A percentile compares a stretch with the other conserved stretches of the same genome.
phyloP scores from a whole-genome alignment of 2,888 invertebrate genomes.

The Mesoligia furuncula region DNA sequence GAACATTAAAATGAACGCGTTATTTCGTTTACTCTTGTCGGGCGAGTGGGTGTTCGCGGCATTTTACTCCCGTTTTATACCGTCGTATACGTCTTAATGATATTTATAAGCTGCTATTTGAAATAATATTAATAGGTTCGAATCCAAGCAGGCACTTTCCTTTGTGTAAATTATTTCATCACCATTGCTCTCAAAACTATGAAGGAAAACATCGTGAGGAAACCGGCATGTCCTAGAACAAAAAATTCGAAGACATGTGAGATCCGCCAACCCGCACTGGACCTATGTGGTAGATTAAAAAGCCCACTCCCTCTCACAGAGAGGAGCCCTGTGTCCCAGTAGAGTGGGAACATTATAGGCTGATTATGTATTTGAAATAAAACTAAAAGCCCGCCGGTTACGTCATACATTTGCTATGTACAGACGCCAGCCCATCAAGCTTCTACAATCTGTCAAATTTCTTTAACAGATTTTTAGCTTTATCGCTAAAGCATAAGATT shows the following conservation, averaged over 20 bases:
- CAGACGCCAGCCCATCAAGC: no score
- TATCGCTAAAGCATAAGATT: no score
- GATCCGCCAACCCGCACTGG: not conserved
- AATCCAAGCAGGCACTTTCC: not conserved
- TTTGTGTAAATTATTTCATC: not conserved
- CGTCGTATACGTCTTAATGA: conserved; percentile 5
- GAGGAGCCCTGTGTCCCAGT: not conserved
- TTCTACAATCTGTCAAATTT: no score
- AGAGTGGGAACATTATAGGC: not conserved
- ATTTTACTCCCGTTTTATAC: conserved; percentile 38
- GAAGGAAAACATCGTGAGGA: not conserved
- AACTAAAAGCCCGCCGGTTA: conserved; percentile 20
- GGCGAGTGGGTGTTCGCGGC: conserved; percentile 46
- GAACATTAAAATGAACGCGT: conserved; percentile 53
- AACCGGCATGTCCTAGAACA: not conserved
- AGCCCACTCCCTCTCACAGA: not conserved
- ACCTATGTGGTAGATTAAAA: not conserved
- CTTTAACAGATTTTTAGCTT: no score
- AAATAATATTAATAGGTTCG: not conserved
- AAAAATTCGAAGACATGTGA: not conserved
- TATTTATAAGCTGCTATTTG: conserved; percentile 29
- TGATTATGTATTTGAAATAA: conserved; percentile 11
- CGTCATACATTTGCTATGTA: conserved; percentile 34
- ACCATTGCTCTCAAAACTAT: not conserved
- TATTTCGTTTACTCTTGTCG: conserved; percentile 50